A percentile compares a stretch with the other conserved stretches of the same genome.
Conservation (phyloP, 2,888 invertebrate species). For the Sympetrum striolatum region DNA sequence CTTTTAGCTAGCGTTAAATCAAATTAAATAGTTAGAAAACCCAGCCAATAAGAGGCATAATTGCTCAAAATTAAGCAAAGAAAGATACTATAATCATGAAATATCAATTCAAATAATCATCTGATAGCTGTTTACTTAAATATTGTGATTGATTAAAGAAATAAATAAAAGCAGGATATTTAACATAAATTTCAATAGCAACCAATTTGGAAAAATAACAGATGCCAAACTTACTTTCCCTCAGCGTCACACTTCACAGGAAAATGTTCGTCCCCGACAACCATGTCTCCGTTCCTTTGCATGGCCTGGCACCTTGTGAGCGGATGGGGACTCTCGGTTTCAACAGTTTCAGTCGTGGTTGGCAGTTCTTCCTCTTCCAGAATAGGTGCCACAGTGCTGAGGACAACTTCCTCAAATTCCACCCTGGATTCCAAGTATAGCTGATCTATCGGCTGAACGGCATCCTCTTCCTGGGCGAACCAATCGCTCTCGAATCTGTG, state of each 20-base stretch:
- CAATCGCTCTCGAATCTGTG: neutral
- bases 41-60: no score
- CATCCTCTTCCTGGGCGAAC: constrained; percentile 7
- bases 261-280: constrained; percentile 45
- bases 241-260: constrained; percentile 50
- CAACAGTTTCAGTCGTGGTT: constrained; percentile 52
- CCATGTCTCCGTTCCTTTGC: constrained; percentile 55
- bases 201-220: no score
- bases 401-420: constrained; percentile 63
- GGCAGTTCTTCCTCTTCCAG: constrained; percentile 48
- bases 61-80: no score
- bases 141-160: no score
- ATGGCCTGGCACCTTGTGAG: constrained; percentile 67
- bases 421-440: constrained; percentile 68
- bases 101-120: no score
- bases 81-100: no score
- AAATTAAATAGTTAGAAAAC: no score
- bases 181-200: no score
- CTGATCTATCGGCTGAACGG: neutral
- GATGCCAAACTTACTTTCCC: constrained; percentile 47
- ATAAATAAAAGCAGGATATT: no score
- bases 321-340: constrained; percentile 58
- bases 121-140: no score
- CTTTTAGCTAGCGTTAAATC: no score
- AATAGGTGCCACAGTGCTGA: constrained; percentile 58